Conservation (phyloP, 2,888 invertebrate species). For the Bugula neritina region DNA sequence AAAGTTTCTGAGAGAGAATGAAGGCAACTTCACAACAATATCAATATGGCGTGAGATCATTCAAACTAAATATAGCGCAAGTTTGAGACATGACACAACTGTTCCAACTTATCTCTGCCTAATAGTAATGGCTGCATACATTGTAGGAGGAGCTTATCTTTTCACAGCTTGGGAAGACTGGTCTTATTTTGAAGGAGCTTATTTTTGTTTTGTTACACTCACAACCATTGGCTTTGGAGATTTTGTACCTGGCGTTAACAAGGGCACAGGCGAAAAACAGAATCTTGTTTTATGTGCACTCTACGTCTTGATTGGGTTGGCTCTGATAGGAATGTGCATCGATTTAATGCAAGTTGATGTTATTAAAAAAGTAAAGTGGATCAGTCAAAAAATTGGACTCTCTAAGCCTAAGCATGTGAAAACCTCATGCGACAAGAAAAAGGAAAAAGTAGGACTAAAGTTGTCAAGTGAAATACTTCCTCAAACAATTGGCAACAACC, state of each 20-base stretch:
- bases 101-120: conserved; percentile 16
- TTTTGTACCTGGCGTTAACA: conserved; percentile 6
- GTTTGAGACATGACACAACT: conserved; percentile 10
- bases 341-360: conserved; percentile 54
- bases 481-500: not conserved
- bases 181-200: conserved; percentile 76
- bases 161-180: conserved; percentile 89
- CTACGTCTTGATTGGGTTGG: conserved; percentile 54
- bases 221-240: conserved; percentile 27
- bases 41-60: not conserved
- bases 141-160: conserved; percentile 73
- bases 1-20: not conserved
- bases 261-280: conserved; percentile 31
- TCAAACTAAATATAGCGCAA: not conserved
- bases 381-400: conserved; percentile 47
- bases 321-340: conserved; percentile 55
- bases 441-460: conserved; percentile 18
- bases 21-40: not conserved
- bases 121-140: conserved; percentile 21
- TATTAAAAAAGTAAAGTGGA: conserved; percentile 40
- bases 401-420: conserved; percentile 13
- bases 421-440: conserved; percentile 1
- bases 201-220: conserved; percentile 50
- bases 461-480: conserved; percentile 9
- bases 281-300: conserved; percentile 41